Evolutionary conservation across 2,888 invertebrate genomes (phyloP).

Genomic region (Pedicia rivosa): DNA sequence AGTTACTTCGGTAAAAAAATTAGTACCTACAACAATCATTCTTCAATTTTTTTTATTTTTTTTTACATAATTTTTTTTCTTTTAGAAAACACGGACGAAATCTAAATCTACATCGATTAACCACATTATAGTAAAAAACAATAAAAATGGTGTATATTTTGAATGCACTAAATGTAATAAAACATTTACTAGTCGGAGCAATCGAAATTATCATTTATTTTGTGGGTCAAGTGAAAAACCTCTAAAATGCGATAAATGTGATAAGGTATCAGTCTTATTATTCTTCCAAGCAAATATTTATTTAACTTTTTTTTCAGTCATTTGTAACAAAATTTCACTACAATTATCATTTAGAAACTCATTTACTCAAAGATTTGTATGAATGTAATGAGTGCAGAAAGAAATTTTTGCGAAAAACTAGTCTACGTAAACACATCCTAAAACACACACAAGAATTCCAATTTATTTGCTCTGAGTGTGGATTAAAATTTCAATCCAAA

Average conservation of each 20-base stretch:
- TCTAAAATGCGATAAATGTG: constrained; percentile 30
- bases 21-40: too few relatives aligned
- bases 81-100: too few relatives aligned
- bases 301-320: constrained; percentile 30
- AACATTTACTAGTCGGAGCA: constrained; percentile 48
- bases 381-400: constrained; percentile 47
- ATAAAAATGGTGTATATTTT: constrained; percentile 23
- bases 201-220: constrained; percentile 46
- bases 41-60: too few relatives aligned
- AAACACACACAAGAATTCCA: constrained; percentile 31
- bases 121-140: constrained; percentile 13
- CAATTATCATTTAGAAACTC: constrained; percentile 53
- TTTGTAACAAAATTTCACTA: constrained; percentile 57
- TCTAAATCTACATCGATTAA: too few relatives aligned
- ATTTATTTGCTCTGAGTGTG: constrained; percentile 41
- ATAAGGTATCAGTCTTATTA: too few relatives aligned
- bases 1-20: too few relatives aligned
- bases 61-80: too few relatives aligned
- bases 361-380: constrained; percentile 42
- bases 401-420: constrained; percentile 49
- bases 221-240: constrained; percentile 38
- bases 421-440: constrained; percentile 53
- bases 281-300: constrained; percentile 8
- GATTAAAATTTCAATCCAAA: constrained; percentile 41
- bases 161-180: constrained; percentile 50